Base-by-base conservation (phyloP, 2,113 vertebrate species). In the Indicator indicator region DNA sequence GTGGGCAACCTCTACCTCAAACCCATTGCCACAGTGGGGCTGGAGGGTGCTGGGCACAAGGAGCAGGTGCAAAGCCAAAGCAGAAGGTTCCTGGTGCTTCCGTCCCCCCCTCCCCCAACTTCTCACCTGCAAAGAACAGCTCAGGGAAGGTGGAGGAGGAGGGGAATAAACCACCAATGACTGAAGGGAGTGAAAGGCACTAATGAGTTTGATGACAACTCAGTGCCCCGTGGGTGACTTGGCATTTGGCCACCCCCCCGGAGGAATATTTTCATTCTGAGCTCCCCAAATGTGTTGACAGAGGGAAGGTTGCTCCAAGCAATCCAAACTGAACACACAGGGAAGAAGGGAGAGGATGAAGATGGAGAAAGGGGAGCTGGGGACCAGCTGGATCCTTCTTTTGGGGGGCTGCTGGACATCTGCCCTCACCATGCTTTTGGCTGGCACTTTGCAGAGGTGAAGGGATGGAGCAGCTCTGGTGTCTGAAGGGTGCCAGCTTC, bases 271-370 rank as follows among this genome's bases (percentile, higher is more conserved):
- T 91, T 86, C 91, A 89, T 79, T 44, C 58, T 81, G 76, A 71
- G 42, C 44, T 63, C 64, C 68, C 64, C 2, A 5, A 59, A 46
- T 1, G 2, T 59, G 70, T 54, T 38, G 77, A 78, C 86, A 42
- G 48, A 13, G 67, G 26, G 58, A 0, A 2, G 55, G 64, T 19
- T 0, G 2, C 73, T 84, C 54, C 1, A 0, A 30, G 13, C 5
- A 2, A 89, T 77, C 36, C 32, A 19, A 46, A 93, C 87, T 42
- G 81, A 23, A 6, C 0, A 1, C 88, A 55, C 1, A 6, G 16
- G 16, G 21, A 23, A 30, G 33, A 16, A 17, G 19, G 59, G 42
- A 36, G 26, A 50, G 74, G 50, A 60, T 64, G 21, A 0, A 2
- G 27, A 5, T 1, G 2, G 83, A 52, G 70, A 63, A 16, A 23